phyloP scores from a whole-genome alignment of 2,113 vertebrate genomes.

The Larimichthys polyactis region DNA sequence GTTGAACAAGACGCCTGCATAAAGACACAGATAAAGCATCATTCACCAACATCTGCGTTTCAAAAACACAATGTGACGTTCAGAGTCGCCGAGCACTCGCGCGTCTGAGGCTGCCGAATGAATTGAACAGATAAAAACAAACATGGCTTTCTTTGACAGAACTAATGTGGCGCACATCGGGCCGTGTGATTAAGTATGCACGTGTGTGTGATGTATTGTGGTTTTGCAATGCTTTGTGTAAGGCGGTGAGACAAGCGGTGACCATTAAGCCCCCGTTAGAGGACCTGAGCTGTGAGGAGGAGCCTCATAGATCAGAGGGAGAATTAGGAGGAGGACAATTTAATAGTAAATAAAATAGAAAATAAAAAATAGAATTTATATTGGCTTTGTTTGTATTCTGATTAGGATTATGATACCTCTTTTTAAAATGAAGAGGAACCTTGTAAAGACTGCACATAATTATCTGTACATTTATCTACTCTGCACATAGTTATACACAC shows the following conservation, averaged over 20 bases:
- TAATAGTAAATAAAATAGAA: not conserved
- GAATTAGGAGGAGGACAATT: not conserved
- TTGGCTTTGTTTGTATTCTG: not conserved
- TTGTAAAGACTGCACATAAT: no score
- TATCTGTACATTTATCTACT: no score
- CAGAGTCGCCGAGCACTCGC: not conserved
- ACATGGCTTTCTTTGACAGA: conserved; percentile 36
- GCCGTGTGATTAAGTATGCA: conserved; percentile 42
- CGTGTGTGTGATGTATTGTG: conserved; percentile 47
- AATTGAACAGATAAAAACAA: conserved; percentile 2
- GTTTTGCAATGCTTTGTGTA: conserved; percentile 39
- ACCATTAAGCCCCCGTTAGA: conserved; percentile 54
- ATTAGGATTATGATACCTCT: not conserved
- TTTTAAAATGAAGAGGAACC: not conserved
- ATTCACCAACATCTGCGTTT: conserved; percentile 17
- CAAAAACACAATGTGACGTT: conserved; percentile 1
- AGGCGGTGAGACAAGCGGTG: conserved; percentile 24
- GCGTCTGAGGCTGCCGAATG: not conserved
- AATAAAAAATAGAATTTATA: not conserved
- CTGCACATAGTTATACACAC: no score
- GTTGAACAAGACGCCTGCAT: conserved; percentile 59
- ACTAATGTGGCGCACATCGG: conserved; percentile 26
- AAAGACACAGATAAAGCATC: conserved; percentile 41
- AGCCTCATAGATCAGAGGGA: conserved; percentile 33
- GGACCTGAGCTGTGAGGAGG: conserved; percentile 24